Evolutionary conservation across 2,113 vertebrate genomes (phyloP).

Genomic region (Ptilonorhynchus violaceus): DNA sequence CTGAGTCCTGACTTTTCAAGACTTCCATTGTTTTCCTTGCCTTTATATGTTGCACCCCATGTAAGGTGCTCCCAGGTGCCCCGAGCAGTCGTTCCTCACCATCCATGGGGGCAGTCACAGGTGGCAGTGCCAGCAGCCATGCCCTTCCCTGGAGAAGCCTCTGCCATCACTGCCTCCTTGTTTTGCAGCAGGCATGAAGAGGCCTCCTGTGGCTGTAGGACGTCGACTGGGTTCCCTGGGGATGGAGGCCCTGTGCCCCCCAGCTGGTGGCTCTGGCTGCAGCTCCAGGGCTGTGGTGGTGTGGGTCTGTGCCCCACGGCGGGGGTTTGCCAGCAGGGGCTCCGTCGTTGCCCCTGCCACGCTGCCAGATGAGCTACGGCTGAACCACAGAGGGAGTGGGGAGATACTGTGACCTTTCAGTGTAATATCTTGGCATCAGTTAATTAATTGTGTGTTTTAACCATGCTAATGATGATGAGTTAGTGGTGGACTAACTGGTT

Average conservation of each 20-base stretch:
- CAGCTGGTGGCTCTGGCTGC: not conserved
- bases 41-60: fast-evolving
- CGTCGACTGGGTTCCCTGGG: not conserved
- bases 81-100: fast-evolving
- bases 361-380: not conserved
- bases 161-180: not conserved
- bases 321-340: fast-evolving
- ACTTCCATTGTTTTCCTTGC: not conserved
- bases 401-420: not conserved
- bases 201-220: not conserved
- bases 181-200: fast-evolving
- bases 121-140: not conserved
- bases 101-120: fast-evolving
- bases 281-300: not conserved
- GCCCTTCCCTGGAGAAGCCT: too few relatives aligned
- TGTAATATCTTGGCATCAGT: not conserved
- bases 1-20: not conserved
- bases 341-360: fast-evolving
- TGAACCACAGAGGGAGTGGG: fast-evolving
- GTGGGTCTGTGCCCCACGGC: too few relatives aligned
- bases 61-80: fast-evolving
- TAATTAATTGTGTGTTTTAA: not conserved
- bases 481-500: not conserved
- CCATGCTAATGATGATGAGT: not conserved
- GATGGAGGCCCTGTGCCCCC: not conserved